Conservation (phyloP, 2,113 vertebrate species). For the Phocoena sinus region DNA sequence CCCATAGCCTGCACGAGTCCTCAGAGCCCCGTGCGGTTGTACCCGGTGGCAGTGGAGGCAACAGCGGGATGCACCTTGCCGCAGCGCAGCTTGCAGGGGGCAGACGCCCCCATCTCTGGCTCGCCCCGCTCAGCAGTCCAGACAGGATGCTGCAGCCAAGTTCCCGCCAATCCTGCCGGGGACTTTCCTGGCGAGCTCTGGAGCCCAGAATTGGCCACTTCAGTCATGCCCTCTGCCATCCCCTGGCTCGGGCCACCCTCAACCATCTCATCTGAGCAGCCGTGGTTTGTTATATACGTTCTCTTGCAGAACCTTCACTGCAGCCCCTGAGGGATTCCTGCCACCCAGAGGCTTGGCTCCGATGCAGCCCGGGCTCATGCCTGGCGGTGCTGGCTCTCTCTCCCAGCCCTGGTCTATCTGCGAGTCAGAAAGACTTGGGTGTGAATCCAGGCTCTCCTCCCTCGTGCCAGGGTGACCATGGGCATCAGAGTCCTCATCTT, state of each 20-base stretch:
- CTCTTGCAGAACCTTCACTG: neutral
- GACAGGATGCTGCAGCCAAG: neutral
- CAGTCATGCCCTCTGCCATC: neutral
- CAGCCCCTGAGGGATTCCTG: neutral
- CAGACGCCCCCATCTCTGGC: fast-evolving
- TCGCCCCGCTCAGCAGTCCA: neutral
- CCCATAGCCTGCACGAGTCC: neutral
- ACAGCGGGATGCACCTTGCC: neutral
- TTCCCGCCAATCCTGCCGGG: neutral
- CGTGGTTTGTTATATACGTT: fast-evolving
- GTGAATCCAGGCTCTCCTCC: neutral
- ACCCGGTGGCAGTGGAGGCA: neutral
- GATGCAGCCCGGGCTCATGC: neutral
- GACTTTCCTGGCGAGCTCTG: neutral
- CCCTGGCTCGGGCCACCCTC: neutral
- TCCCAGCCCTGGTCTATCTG: no score
- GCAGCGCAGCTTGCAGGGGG: neutral
- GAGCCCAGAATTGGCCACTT: neutral
- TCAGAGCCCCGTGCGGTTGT: neutral
- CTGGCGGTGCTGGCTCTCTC: no score
- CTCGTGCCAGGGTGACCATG: fast-evolving
- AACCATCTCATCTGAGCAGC: neutral
- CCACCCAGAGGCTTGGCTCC: neutral
- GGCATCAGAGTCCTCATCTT: neutral
- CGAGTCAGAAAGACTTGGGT: neutral